A percentile compares a stretch with the other conserved stretches of the same genome.
Evolutionary conservation across 2,113 vertebrate species (phyloP).

Genomic region (Rissa tridactyla): DNA sequence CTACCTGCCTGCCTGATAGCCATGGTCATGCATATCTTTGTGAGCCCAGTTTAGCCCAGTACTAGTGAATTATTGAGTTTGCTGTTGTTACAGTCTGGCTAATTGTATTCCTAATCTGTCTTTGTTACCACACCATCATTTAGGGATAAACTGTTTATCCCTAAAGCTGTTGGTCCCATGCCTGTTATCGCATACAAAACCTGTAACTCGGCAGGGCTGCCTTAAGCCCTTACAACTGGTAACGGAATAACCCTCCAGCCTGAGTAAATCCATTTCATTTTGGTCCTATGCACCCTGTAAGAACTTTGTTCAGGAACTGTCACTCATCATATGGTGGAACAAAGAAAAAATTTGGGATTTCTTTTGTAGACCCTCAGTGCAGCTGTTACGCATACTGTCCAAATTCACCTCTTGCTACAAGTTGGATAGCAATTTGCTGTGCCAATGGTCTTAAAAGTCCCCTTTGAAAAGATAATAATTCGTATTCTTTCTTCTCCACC

Average conservation of each 20-base stretch:
- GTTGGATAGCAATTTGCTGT: neutral
- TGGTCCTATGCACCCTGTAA: neutral
- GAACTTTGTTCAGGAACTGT: neutral
- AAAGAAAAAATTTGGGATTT: neutral
- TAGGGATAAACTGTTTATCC: neutral
- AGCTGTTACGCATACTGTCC: neutral
- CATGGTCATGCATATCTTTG: neutral
- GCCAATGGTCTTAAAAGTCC: neutral
- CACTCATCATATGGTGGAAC: neutral
- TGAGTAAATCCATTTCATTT: neutral
- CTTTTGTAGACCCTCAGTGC: neutral
- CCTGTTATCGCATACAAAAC: neutral
- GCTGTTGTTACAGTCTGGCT: neutral
- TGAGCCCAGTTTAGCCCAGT: accelerated
- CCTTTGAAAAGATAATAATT: neutral
- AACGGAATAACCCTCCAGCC: neutral
- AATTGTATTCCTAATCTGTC: neutral
- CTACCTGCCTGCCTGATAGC: neutral
- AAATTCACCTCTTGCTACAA: neutral
- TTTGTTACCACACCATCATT: neutral
- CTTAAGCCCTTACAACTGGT: neutral
- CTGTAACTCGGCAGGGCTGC: neutral
- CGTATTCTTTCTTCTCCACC: neutral
- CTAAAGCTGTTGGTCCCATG: neutral
- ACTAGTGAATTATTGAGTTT: neutral